Conservation (phyloP, 30 jellyfish, hydroid and myxozoan species). For the Catostylus mosaicus region DNA sequence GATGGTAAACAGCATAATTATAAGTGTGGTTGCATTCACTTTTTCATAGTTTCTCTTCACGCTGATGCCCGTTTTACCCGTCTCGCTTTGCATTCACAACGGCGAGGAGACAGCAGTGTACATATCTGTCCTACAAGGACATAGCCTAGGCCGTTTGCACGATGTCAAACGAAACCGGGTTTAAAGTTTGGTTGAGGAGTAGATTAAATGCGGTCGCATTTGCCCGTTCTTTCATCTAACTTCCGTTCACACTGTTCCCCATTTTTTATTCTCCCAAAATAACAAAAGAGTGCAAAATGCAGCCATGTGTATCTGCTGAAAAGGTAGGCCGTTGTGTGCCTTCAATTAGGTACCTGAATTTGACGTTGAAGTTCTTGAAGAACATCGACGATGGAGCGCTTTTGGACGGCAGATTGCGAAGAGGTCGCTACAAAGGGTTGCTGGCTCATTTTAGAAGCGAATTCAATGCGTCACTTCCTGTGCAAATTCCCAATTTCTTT, state of each 20-base stretch:
- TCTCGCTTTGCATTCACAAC: too few species aligned
- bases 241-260: not conserved
- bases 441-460: constrained; percentile 41
- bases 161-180: too few species aligned
- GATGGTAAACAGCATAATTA: too few species aligned
- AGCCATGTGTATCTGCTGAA: constrained; percentile 4
- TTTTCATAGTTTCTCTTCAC: too few species aligned
- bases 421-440: constrained; percentile 63
- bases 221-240: not conserved
- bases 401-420: constrained; percentile 55
- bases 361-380: constrained; percentile 78
- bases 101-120: too few species aligned
- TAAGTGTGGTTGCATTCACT: too few species aligned
- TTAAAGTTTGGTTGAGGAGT: too few species aligned
- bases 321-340: constrained; percentile 8
- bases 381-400: constrained; percentile 77
- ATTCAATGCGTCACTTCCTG: constrained; percentile 82
- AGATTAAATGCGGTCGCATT: not conserved
- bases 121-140: too few species aligned
- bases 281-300: not conserved
- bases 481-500: constrained; percentile 29
- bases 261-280: not conserved
- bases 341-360: constrained; percentile 55
- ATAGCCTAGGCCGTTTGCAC: too few species aligned
- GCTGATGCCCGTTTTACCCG: too few species aligned